These are phyloP conservation scores for Pachypsylla venusta DNA, from an alignment of 1,140 invertebrate genomes.

Conservation along the genomic window DNA sequence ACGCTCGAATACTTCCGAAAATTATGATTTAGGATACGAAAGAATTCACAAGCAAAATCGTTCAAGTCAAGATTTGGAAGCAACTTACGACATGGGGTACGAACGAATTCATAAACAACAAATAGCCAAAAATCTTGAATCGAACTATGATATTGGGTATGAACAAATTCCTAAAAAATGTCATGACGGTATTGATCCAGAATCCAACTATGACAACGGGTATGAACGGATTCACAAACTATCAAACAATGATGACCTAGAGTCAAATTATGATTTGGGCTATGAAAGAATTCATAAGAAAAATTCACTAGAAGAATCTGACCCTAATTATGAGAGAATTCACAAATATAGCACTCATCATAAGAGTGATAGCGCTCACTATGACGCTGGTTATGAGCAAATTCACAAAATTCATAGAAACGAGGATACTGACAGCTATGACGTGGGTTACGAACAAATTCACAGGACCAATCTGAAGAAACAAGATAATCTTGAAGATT, in stretches of 20 bases:
- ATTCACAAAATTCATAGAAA: constrained; percentile 9
- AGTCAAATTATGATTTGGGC: background rate
- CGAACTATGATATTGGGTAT: constrained; percentile 10
- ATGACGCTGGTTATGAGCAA: constrained; percentile 10
- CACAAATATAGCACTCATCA: too few relatives aligned
- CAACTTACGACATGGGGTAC: background rate
- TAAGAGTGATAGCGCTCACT: background rate
- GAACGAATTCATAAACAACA: background rate
- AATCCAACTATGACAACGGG: background rate
- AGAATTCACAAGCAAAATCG: background rate
- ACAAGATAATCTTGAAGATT: background rate
- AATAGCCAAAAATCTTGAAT: background rate
- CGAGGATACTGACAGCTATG: constrained; percentile 10
- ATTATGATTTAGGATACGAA: constrained; percentile 27
- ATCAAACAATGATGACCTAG: background rate
- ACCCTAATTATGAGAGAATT: background rate
- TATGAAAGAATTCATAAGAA: background rate
- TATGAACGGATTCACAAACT: background rate
- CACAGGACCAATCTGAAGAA: background rate
- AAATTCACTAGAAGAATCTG: background rate
- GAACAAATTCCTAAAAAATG: constrained; percentile 12
- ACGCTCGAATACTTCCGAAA: constrained; percentile 8
- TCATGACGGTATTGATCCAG: too few relatives aligned
- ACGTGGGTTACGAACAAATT: background rate
- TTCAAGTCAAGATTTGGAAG: background rate